Base-by-base conservation (phyloP, 1,140 invertebrate species). In the Berghia stephanieae region DNA sequence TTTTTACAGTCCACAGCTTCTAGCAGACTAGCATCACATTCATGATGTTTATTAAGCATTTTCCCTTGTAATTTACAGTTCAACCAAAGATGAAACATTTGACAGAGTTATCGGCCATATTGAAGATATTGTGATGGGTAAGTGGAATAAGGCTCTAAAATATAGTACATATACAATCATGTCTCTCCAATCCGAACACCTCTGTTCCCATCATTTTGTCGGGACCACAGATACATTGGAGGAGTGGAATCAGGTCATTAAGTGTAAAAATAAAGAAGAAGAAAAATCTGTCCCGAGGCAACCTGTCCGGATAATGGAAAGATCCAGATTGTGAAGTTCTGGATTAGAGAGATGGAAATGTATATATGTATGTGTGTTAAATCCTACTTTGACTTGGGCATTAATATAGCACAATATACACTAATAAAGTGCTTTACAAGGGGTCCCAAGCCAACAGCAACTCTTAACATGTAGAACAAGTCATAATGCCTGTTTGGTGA, bases 121-220 rank as follows among this genome's bases (percentile, higher is more conserved):
- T 75, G 93, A 94, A 90, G 93, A 94, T 83, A 92, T 94, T 76
- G 87, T 94, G 24, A 91, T 94, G 85, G 92, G 93, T 92, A 89
- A 82, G 83, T 78, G 42, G 27, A 36, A 55, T 3, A 10, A 46
- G 10, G 10, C 10, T 55, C 27, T 0, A 18, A 0, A 13, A 21
- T 24, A 24, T 70, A 16, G 40, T 2, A 24, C 0, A 24, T 44
- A 13, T 40, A 40, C n/a, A 5, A 40, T 68, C 44, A 18, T 67
- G 8, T 2, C 16, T 31, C 21, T 55, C 8, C 6, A 24, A 6
- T 10, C 6, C n/a, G 3, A 16, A 6, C 34, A 27, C 5, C 31
- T 13, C n/a, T 10, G 4, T 16, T 24, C 21, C 31, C 5, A 55
- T n/a, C 31, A 4, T 6, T 38, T 55, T 24, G 5, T 24, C 24